phyloP scores from a whole-genome alignment of 1,140 invertebrate species.

The Heliothis subflexa region DNA sequence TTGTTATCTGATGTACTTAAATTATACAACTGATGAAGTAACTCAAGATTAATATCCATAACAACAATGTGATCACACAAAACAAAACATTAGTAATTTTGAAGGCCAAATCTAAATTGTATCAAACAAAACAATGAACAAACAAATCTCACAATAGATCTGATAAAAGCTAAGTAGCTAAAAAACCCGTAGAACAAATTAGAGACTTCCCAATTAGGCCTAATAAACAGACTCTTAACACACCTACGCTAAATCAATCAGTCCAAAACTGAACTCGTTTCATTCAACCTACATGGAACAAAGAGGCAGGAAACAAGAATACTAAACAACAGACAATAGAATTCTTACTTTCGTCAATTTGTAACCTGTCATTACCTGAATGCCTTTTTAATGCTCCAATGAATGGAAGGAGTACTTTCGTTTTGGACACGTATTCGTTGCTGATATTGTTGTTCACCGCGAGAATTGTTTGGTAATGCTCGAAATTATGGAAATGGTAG shows the following conservation, averaged over 20 bases:
- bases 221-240: conserved; percentile 13
- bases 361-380: conserved; percentile 76
- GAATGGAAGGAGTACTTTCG: conserved; percentile 66
- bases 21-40: neutral
- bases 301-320: conserved; percentile 50
- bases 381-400: conserved; percentile 63
- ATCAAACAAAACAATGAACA: neutral
- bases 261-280: conserved; percentile 3
- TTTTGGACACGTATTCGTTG: conserved; percentile 56
- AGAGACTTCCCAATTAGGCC: conserved; percentile 9
- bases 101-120: neutral
- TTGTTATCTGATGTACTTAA: neutral
- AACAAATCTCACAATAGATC: neutral
- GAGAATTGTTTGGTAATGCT: conserved; percentile 10
- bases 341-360: conserved; percentile 77
- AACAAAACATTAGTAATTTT: neutral
- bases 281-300: conserved; percentile 42
- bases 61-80: neutral
- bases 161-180: neutral
- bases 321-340: conserved; percentile 62
- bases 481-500: neutral
- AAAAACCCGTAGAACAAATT: conserved; percentile 7
- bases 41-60: neutral
- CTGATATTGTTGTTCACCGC: conserved; percentile 14
- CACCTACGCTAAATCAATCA: conserved; percentile 34